Evolutionary conservation across 2,797 vertebrate genomes (phyloP).

Genomic region (Emys orbicularis): DNA sequence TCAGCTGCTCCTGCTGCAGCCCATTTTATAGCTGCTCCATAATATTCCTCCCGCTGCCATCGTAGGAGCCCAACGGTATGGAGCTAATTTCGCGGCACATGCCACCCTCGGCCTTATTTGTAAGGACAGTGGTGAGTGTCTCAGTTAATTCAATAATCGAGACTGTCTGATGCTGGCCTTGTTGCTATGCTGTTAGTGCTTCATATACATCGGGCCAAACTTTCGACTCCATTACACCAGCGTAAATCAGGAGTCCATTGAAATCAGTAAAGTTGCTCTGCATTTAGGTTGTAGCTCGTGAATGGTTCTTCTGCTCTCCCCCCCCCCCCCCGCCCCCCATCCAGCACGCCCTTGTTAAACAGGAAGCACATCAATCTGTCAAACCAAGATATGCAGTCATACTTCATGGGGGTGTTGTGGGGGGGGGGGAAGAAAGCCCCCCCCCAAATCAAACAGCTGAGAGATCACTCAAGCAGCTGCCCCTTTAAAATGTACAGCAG

Average conservation of each 20-base stretch:
- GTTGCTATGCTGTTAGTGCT: neutral
- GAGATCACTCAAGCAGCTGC: neutral
- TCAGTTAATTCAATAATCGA: neutral
- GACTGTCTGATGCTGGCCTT: neutral
- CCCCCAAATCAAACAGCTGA: neutral
- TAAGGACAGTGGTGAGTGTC: neutral
- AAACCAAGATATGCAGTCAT: neutral
- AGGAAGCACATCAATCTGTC: neutral
- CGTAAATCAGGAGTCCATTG: neutral
- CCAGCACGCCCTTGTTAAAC: neutral
- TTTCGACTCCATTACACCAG: neutral
- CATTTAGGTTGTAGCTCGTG: too few relatives aligned
- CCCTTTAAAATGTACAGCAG: neutral
- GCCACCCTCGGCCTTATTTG: neutral
- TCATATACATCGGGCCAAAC: neutral
- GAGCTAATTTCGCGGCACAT: neutral
- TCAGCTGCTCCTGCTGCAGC: neutral
- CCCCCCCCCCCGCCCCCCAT: fast-evolving
- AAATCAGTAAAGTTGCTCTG: neutral
- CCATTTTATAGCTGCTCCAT: neutral
- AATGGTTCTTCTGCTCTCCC: neutral
- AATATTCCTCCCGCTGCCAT: too few relatives aligned
- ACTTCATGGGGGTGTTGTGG: neutral
- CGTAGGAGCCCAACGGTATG: neutral
- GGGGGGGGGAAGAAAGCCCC: too few relatives aligned